Base-by-base conservation (phyloP, 2,797 vertebrate species). In the Pachyuromys duprasi region DNA sequence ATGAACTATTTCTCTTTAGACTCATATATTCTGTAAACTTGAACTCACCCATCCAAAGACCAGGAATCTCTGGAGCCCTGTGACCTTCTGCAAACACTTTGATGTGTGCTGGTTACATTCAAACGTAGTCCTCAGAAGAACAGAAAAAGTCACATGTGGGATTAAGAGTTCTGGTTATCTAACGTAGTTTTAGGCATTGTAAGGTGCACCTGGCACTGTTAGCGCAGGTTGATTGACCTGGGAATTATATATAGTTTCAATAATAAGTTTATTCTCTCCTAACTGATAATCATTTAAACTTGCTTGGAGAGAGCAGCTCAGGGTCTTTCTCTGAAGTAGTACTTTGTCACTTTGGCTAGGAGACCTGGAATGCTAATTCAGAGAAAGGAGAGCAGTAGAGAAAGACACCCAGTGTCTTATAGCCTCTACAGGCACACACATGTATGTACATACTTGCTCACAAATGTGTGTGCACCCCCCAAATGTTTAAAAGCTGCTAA, bases 211-310 rank as follows among this genome's bases (percentile, higher is more conserved):
- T 95, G 8, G 53, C 26, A n/a, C 79, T 76, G 24, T 91, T 57
- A 55, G 42, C 53, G 65, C 75, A 89, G 65, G 90, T 78, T 62
- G 78, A 74, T 83, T 89, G 57, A 22, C 60, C 65, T 88, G 12
- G 78, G 53, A 7, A 57, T 92, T 90, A 20, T 49, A 75, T 26
- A 12, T n/a, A 88, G 76, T 31, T 74, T 63, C 39, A 72, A 49
- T 70, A 81, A 81, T 94, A 90, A 81, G 26, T 42, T 90, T 94
- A 86, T 86, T 88, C 49, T 96, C 42, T 90, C 24, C 72, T 90
- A 70, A 36, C 45, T 91, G 70, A 94, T 89, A 33, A 14, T 26
- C 12, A 26, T 87, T 65, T 90, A 4, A 82, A 1, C 28, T 92
- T 86, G 8, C 26, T 92, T 86, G 57, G 36, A 90, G 87, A 93